phyloP scores from a whole-genome alignment of 2,888 invertebrate genomes.

The Teleiodes luculella region DNA sequence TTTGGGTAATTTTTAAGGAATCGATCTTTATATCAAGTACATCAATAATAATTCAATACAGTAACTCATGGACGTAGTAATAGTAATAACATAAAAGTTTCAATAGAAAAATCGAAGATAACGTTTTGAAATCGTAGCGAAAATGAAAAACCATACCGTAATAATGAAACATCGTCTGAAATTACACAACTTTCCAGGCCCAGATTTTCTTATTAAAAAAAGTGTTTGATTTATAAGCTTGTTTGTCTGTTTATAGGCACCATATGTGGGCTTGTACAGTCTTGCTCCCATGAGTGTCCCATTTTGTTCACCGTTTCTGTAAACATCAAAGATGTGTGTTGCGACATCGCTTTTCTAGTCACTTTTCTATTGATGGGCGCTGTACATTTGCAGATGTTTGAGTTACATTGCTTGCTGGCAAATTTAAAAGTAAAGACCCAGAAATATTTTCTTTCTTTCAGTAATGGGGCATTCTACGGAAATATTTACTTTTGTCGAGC shows the following conservation, averaged over 20 bases:
- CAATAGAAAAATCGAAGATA: no score
- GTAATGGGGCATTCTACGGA: no score
- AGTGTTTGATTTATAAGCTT: background rate
- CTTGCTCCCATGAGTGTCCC: conserved; percentile 11
- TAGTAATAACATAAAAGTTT: no score
- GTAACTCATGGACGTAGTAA: no score
- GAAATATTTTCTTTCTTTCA: no score
- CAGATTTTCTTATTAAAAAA: background rate
- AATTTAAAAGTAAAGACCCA: no score
- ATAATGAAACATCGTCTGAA: background rate
- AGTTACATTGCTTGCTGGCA: background rate
- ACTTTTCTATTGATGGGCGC: background rate
- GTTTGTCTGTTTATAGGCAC: background rate
- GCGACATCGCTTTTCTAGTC: background rate
- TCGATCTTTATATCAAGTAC: no score
- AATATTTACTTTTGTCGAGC: no score
- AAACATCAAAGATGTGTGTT: conserved; percentile 7
- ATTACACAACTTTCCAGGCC: background rate
- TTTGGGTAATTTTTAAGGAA: no score
- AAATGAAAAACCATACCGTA: background rate
- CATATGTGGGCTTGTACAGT: background rate
- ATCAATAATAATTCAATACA: no score
- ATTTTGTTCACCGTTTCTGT: conserved; percentile 5
- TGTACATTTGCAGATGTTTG: background rate
- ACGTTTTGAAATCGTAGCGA: background rate